Evolutionary conservation across 2,797 vertebrate species (phyloP), one percentile per base, ranked within the genome.

Genomic region (Cynopterus sphinx): DNA sequence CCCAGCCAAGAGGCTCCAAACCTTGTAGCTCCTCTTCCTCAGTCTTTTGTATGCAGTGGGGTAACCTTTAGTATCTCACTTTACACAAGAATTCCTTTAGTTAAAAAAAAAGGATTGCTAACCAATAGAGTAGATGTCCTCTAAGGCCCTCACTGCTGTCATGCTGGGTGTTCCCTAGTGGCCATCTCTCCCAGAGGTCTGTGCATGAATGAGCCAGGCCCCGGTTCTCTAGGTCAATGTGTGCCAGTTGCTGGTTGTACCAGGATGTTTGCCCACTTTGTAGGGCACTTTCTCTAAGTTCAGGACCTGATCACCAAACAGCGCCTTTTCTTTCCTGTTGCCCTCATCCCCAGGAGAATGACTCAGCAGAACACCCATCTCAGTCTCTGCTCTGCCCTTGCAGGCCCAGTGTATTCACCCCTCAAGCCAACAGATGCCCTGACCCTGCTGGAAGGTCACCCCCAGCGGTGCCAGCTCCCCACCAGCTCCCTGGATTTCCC

Each of bases 401-500:
- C n/a, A 39, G 41, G 17, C 41, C 78, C 31, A 3, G 6, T n/a
- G 36, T 43, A 41, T 49, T 87, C 36, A 55, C 21, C 51, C 22
- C 73, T n/a, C 15, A 6, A 49, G 21, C 43, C 39, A 12, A 43
- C 3, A 0, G 49, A 53, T 63, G 59, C 84, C 36, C 31, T 75
- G 28, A 68, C 61, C 39, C 15, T 21, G 16, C 90, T 53, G 5
- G 21, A 91, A 67, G 28, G n/a, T 84, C 63, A 82, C 41, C 28
- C 61, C 36, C 46, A 31, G 36, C 4, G 17, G 0, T 24, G 15
- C 26, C 59, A 41, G 33, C 63, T 49, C 13, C 39, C 33, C 87
- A 49, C 87, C 53, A 28, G 75, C n/a, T 82, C 57, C 68, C 59
- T 51, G 24, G 46, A 68, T 77, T 93, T 91, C 74, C 68, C 59